A percentile compares a stretch with the other conserved stretches of the same genome.
Evolutionary conservation across 2,113 vertebrate genomes (phyloP).

Genomic region (Misgurnus mizolepis): DNA sequence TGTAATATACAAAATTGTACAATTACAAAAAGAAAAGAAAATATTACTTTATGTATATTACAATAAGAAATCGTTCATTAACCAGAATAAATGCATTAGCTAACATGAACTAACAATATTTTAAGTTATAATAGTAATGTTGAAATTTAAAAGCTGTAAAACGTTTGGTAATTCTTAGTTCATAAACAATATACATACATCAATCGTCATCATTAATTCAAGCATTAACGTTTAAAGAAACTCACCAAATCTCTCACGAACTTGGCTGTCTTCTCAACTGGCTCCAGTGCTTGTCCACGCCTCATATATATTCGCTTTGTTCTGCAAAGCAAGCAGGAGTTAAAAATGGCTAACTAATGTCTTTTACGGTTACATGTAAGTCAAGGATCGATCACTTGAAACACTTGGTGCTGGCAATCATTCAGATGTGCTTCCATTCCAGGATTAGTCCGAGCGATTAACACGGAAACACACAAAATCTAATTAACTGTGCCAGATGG

Average conservation of each 20-base stretch:
- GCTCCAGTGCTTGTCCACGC: background rate
- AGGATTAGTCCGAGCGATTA: background rate
- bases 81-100: no score
- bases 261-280: slow-evolving; percentile 8
- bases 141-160: no score
- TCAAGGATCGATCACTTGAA: background rate
- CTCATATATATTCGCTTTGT: slow-evolving; percentile 37
- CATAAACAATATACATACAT: background rate
- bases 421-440: background rate
- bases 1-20: background rate
- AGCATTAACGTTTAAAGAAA: background rate
- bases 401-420: slow-evolving; percentile 15
- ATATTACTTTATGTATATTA: no score
- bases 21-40: background rate
- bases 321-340: slow-evolving; percentile 40
- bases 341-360: slow-evolving; percentile 28
- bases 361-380: background rate
- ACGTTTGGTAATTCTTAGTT: no score
- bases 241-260: slow-evolving; percentile 26
- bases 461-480: background rate
- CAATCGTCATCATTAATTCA: background rate
- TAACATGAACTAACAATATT: no score
- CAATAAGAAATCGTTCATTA: no score
- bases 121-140: no score
- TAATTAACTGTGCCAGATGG: background rate